phyloP scores from a whole-genome alignment of 2,113 vertebrate genomes.

The Chamaea fasciata region DNA sequence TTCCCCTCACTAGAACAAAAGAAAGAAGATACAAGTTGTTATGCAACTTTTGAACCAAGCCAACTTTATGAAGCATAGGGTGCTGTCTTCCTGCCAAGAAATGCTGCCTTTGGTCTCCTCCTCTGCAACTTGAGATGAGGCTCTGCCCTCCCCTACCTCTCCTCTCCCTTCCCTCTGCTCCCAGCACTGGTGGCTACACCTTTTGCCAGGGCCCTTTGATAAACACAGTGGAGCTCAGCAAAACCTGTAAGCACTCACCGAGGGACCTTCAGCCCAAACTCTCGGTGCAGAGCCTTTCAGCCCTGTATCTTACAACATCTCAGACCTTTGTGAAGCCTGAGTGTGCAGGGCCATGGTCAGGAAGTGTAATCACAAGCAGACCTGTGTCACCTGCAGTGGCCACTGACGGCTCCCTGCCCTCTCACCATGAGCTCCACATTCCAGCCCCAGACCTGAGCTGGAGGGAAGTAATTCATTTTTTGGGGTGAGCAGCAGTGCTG shows the following conservation, averaged over 20 bases:
- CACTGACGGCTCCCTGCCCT: rapidly evolving
- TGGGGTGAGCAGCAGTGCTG: not conserved
- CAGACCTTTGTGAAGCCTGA: not conserved
- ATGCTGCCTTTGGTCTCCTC: not conserved
- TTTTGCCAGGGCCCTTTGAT: not conserved
- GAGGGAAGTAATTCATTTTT: not conserved
- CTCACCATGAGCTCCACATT: not conserved
- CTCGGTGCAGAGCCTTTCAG: not conserved
- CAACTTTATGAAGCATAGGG: not conserved
- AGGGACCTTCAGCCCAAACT: not conserved
- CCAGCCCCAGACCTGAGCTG: not conserved
- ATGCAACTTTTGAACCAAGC: not conserved
- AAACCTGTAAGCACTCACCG: not conserved
- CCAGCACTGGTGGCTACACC: not conserved
- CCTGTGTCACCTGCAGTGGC: not conserved
- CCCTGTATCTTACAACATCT: not conserved
- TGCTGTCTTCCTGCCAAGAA: not conserved
- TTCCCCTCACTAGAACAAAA: not conserved
- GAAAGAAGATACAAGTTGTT: not conserved
- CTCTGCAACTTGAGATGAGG: not conserved
- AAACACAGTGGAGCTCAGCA: not conserved
- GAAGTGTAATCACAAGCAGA: not conserved
- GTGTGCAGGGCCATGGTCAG: not conserved
- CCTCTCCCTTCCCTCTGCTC: not conserved
- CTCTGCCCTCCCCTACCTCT: not conserved